These are phyloP conservation scores for Trigoniulus corallinus DNA, from an alignment of 1,140 invertebrate species.

Conservation along the genomic window DNA sequence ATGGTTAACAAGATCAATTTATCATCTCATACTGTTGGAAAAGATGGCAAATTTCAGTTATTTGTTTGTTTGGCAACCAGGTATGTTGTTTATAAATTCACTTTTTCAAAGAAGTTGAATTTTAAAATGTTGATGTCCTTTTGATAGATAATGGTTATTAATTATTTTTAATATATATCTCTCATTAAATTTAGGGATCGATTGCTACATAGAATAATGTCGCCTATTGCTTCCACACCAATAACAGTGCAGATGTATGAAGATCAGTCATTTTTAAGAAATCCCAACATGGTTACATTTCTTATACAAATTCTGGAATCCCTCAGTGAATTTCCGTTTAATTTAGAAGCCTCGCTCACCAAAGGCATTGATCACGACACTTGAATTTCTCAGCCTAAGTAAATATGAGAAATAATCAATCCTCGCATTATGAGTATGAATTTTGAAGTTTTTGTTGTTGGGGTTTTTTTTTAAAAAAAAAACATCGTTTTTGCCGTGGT, in stretches of 20 bases:
- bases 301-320: constrained; percentile 81
- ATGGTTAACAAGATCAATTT: constrained; percentile 51
- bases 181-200: constrained; percentile 56
- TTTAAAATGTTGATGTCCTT: too few species aligned
- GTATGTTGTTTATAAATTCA: constrained; percentile 30
- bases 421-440: too few species aligned
- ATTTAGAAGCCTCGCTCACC: constrained; percentile 82
- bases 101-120: background rate
- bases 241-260: constrained; percentile 88
- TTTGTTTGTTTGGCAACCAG: constrained; percentile 81
- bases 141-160: too few species aligned
- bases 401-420: too few species aligned
- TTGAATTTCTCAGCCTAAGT: too few species aligned
- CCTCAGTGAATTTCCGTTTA: constrained; percentile 80
- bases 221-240: constrained; percentile 66
- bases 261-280: constrained; percentile 81
- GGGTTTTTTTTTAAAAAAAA: too few species aligned
- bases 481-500: too few species aligned
- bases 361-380: constrained; percentile 59
- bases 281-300: constrained; percentile 64
- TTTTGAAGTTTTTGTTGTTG: too few species aligned
- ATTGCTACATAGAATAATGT: constrained; percentile 70
- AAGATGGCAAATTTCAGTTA: constrained; percentile 95
- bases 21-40: constrained; percentile 70
- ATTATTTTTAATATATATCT: background rate